Evolutionary conservation across 2,888 invertebrate genomes (phyloP), one percentile per base, ranked within the genome.

Genomic region (Pristionchus fissidentatus): DNA sequence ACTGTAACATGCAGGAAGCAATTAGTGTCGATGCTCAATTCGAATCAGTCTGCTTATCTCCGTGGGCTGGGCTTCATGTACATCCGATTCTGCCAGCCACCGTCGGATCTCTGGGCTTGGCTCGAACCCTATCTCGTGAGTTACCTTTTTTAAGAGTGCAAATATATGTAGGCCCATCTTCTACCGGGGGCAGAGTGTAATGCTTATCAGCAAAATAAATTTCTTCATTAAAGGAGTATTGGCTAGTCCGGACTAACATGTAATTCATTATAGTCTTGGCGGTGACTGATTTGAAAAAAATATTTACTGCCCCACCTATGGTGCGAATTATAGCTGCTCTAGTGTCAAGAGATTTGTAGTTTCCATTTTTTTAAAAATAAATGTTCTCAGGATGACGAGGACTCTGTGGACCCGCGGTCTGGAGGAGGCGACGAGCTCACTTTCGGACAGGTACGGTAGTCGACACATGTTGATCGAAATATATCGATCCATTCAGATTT

Each of bases 1-100:
- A 8, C 32, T 29, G 35, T 49, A 62, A 29, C 32, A 84, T 85
- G 52, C 57, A 88, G 98, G 86, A 99, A 98, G 93, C 99, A 99
- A 93, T 95, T 99, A 87, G 97, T 96, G 92, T 97, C 97, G 83
- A 95, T 99, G 86, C 95, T 98, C 88, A 96, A 96, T 91, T 98
- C 98, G 93, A 95, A 95, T 80, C 98, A 98, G 94, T 98, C 98
- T 5, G 97, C 98, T 5, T 99, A 97, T 94, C 97, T 99, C 92
- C 94, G 99, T 93, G 97, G 97, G 87, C 95, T 99, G 90, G 99
- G 97, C n/a, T 92, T 91, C 84, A 89, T 91, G 90, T 91, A 90
- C 85, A 87, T 92, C 41, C 88, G 98, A 90, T 99, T 97, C 93
- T 97, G 97, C 13, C 97, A 98, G 93, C 97, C 97, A 26, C 98